Percentiles rank a stretch among this genome's conserved stretches.
These are phyloP conservation scores for Symphodus melops DNA, from an alignment of 2,113 vertebrate species.

Conservation along the genomic window DNA sequence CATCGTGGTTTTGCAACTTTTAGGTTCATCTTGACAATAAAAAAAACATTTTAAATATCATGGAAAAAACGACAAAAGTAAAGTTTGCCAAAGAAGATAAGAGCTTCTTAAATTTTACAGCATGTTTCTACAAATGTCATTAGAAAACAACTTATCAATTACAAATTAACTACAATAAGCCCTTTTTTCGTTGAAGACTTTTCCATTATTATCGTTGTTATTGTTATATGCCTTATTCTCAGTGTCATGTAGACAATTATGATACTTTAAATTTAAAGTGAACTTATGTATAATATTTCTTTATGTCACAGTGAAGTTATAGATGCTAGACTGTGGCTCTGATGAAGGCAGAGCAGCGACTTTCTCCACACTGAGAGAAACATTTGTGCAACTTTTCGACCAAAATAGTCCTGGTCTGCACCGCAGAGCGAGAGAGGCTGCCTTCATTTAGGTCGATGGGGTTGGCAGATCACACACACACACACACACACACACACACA, in stretches of 20 bases:
- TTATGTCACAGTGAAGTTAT: conserved; percentile 3
- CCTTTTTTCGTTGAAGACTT: background rate
- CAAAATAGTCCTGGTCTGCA: conserved; percentile 76
- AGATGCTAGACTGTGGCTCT: conserved; percentile 38
- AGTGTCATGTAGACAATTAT: background rate
- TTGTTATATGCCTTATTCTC: background rate
- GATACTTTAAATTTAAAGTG: background rate
- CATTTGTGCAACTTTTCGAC: conserved; percentile 80
- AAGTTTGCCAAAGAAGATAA: background rate
- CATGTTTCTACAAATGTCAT: background rate
- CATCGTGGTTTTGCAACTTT: background rate
- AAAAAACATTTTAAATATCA: background rate
- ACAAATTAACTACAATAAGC: background rate
- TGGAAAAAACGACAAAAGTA: background rate
- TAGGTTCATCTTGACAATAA: background rate
- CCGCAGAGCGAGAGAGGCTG: conserved; percentile 72
- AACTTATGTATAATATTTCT: background rate
- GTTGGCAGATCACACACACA: conserved; percentile 46
- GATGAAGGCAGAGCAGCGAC: conserved; percentile 46
- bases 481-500: too few species aligned
- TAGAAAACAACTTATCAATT: background rate
- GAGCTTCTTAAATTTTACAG: background rate
- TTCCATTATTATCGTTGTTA: too few species aligned
- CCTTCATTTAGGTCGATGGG: conserved; percentile 68
- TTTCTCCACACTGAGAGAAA: conserved; percentile 68